Evolutionary conservation across 2,888 invertebrate genomes (phyloP).

Genomic region (Ophion slaviceki): DNA sequence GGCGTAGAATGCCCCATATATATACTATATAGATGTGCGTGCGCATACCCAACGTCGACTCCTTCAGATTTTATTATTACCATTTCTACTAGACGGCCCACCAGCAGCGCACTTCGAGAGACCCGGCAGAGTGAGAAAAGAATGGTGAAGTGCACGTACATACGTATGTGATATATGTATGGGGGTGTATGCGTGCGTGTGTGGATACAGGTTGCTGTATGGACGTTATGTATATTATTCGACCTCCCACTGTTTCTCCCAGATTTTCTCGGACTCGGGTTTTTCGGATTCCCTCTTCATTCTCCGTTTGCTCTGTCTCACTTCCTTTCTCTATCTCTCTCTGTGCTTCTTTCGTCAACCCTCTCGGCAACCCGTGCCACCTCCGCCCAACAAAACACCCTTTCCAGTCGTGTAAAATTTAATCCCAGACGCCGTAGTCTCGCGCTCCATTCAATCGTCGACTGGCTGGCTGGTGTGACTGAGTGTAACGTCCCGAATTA

Average conservation of each 20-base stretch:
- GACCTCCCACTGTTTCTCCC: conserved; percentile 44
- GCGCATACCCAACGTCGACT: conserved; percentile 67
- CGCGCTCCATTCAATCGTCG: conserved; percentile 53
- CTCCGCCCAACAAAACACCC: conserved; percentile 28
- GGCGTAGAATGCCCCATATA: no score
- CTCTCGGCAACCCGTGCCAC: conserved; percentile 36
- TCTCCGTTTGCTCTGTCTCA: conserved; percentile 31
- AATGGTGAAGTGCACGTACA: conserved; percentile 29
- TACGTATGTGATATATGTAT: neutral
- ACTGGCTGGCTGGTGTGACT: conserved; percentile 53
- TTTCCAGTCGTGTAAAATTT: conserved; percentile 61
- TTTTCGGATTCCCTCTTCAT: conserved; percentile 57
- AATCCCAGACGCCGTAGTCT: conserved; percentile 63
- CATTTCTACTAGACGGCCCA: conserved; percentile 78
- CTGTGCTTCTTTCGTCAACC: conserved; percentile 40
- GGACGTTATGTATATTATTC: conserved; percentile 47
- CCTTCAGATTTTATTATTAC: conserved; percentile 80
- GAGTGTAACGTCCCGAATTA: conserved; percentile 72
- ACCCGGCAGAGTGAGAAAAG: conserved; percentile 21
- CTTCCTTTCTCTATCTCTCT: conserved; percentile 39
- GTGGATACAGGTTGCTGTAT: conserved; percentile 11
- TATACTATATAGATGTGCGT: neutral
- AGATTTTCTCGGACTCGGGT: conserved; percentile 47
- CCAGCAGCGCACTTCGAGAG: conserved; percentile 54
- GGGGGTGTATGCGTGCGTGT: neutral